Percentiles rank a stretch among this genome's conserved stretches.
These are phyloP conservation scores for Vannuccia rotundouncinata DNA, from an alignment of 2,888 invertebrate species.

Conservation along the genomic window DNA sequence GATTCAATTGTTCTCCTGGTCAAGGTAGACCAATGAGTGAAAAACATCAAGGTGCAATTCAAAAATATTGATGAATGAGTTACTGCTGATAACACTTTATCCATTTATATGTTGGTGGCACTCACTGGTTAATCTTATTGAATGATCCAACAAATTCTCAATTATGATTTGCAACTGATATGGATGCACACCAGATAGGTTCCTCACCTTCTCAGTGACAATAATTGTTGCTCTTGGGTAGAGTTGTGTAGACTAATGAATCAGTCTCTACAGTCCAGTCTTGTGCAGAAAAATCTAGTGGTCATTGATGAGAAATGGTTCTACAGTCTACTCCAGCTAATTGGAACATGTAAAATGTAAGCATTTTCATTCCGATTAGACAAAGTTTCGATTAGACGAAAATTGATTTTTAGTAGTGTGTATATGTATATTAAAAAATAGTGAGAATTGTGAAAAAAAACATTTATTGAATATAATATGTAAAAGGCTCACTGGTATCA, in stretches of 20 bases:
- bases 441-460: no score
- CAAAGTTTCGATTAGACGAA: no score
- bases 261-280: conserved; percentile 18
- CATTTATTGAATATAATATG: no score
- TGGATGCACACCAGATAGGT: conserved; percentile 17
- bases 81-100: conserved; percentile 19
- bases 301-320: conserved; percentile 21
- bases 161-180: conserved; percentile 8
- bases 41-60: conserved; percentile 9
- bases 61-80: conserved; percentile 12
- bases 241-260: conserved; percentile 22
- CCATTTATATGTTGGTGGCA: conserved; percentile 18
- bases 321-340: no score
- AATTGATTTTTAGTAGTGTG: no score
- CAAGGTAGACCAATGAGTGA: conserved; percentile 26
- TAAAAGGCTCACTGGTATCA: no score
- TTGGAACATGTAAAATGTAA: no score
- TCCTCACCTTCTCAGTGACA: conserved; percentile 20
- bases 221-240: conserved; percentile 11
- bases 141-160: conserved; percentile 20
- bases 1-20: conserved; percentile 17
- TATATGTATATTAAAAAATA: no score
- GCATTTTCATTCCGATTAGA: no score
- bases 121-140: conserved; percentile 11
- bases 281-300: conserved; percentile 12